Percentiles rank a stretch among this genome's conserved stretches.
phyloP scores from a whole-genome alignment of 2,888 invertebrate genomes.

The Phengaris alcon region DNA sequence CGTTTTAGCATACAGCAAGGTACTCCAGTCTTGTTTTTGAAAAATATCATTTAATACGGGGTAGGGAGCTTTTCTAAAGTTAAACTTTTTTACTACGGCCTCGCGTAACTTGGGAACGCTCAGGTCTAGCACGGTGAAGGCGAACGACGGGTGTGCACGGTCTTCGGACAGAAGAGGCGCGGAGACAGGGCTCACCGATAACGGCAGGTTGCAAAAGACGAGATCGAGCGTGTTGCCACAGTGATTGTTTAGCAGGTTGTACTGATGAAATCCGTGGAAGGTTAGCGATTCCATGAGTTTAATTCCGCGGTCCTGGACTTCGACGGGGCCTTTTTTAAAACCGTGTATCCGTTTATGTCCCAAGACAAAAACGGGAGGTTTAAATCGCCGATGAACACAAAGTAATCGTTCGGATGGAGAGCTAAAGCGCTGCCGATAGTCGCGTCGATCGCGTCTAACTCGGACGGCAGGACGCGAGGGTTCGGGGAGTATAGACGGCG shows the following conservation, averaged over 20 bases:
- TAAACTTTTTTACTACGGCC: neutral
- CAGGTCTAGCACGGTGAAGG: neutral
- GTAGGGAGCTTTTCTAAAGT: constrained; percentile 7
- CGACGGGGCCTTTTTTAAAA: neutral
- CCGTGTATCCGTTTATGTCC: neutral
- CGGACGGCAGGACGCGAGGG: neutral
- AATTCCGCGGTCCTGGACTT: neutral
- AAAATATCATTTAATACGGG: neutral
- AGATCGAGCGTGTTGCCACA: constrained; percentile 15
- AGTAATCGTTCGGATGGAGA: constrained; percentile 2
- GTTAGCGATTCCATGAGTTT: neutral
- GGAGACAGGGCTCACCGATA: neutral
- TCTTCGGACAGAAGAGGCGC: neutral
- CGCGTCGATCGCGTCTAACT: neutral
- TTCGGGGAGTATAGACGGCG: no score
- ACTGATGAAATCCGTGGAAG: neutral
- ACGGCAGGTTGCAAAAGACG: neutral
- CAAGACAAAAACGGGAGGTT: constrained; percentile 7
- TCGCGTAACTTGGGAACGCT: neutral
- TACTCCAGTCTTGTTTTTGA: no score
- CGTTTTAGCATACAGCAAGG: no score
- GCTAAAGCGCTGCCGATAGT: neutral
- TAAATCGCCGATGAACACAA: neutral
- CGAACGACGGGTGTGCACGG: neutral
- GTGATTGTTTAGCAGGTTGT: constrained; percentile 15